Evolutionary conservation across 1,140 invertebrate genomes (phyloP), one percentile per base, ranked within the genome.

Genomic region (Drosophila baimaii): DNA sequence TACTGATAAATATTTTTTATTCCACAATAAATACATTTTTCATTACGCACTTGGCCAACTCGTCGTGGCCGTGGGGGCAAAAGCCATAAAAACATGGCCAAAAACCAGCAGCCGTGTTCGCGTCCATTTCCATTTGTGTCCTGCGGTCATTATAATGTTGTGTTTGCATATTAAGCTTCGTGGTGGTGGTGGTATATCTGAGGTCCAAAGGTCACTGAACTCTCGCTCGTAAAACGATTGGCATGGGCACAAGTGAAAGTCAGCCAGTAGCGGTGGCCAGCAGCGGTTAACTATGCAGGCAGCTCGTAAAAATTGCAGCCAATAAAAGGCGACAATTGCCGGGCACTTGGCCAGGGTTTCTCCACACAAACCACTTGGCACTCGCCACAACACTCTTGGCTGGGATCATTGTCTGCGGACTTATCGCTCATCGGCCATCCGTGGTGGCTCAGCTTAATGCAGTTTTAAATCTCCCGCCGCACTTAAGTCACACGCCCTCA

Each of bases 1-100:
- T 89, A 88, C 84, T 88, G 84, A 88, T 88, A 88, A 89, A 89
- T 89, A 83, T 88, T 84, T 85, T 54, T 89, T 84, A 88, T 89
- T 54, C 29, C 63, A 74, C 54, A 83, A 89, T 86, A 86, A 86
- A 89, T 83, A 79, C 64, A 72, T 66, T 82, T 86, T 86, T 86
- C 79, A 86, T 83, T 77, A 66, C 72, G 79, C 83, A 88, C 79
- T 84, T 86, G 77, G 63, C 41, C 43, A 71, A 63, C 71, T 79
- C 77, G 77, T 79, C 77, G 77, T 80, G 77, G 71, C 63, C 78
- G 31, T 54, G 31, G 51, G 51, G 62, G 59, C 79, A 71, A 77
- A 54, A 71, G 64, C 61, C 79, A 77, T 86, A 88, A 86, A 88
- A 79, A 68, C 63, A 61, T 69, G 66, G 82, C 82, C 70, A 82